Base-by-base conservation (phyloP, 2,113 vertebrate species). In the Pterophyllum scalare region DNA sequence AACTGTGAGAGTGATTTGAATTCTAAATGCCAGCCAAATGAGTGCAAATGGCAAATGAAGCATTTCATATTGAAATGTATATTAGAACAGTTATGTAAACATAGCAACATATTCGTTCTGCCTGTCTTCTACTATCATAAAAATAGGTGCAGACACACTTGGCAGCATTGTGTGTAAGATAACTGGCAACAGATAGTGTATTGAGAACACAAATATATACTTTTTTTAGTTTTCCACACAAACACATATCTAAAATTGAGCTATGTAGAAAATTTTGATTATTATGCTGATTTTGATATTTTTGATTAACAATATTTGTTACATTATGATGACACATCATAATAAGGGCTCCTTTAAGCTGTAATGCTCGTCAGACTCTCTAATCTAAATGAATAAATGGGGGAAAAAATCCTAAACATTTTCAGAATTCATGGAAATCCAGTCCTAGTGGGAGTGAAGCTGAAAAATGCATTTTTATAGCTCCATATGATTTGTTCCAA, bases 1-100 rank as follows among this genome's bases (percentile, higher is more conserved):
- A 77, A 76, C 83, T 85, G 83, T 83, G 74, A 74, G 78, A 87
- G 76, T 90, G 75, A 84, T 90, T 81, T 80, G 77, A 87, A 91
- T 87, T 87, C 70, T 77, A 85, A 91, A 91, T 84, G 79, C 57
- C 86, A 84, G 31, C 52, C 33, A 64, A 85, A 83, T 19, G 8
- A 75, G 64, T 28, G 12, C 13, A 89, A 80, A 76, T 75, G 79
- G 58, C 56, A 62, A 89, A 88, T 85, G 77, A 85, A 82, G 60
- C 20, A 17, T 67, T 83, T 65, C 52, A 77, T 85, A 78, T 77
- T 58, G 4, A 76, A 80, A 84, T 58, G 35, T 75, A 59, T 84
- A n/a, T 15, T 17, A 4, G 65, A 14, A 83, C 40, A 87, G 13
- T 31, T 35, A 22, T 28, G 54, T 38, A 49, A 20, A 81, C 72